A percentile compares a stretch with the other conserved stretches of the same genome.
These are phyloP conservation scores for Aethes cnicana DNA, from an alignment of 2,888 invertebrate species.

Conservation along the genomic window DNA sequence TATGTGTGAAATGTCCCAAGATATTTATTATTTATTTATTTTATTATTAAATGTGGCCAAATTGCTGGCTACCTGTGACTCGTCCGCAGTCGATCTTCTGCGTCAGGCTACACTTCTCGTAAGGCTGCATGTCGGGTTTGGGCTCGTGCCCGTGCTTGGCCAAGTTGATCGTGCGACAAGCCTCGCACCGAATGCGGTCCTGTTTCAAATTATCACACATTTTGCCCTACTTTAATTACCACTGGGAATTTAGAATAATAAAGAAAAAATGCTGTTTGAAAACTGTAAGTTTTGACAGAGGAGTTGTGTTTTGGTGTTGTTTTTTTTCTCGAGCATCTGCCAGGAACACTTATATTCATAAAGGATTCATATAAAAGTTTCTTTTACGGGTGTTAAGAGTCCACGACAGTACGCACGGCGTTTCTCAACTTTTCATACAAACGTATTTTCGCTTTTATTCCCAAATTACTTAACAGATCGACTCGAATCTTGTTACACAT, in stretches of 20 bases:
- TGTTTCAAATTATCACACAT: slow-evolving; percentile 61
- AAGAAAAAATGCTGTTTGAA: not conserved
- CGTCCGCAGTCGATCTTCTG: slow-evolving; percentile 50
- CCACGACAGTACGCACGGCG: no score
- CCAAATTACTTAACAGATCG: no score
- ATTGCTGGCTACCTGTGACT: slow-evolving; percentile 47
- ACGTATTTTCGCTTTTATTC: no score
- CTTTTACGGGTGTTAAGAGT: no score
- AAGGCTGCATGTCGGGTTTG: slow-evolving; percentile 70
- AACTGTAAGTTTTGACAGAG: slow-evolving; percentile 21
- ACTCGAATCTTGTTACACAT: no score
- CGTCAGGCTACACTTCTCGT: slow-evolving; percentile 62
- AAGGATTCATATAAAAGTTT: no score
- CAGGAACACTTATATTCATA: no score
- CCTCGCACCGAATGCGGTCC: slow-evolving; percentile 57
- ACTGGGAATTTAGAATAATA: slow-evolving; percentile 13
- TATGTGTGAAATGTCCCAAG: no score
- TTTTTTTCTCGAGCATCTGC: not conserved
- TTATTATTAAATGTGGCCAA: not conserved
- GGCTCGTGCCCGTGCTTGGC: slow-evolving; percentile 56
- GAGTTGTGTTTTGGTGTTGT: not conserved
- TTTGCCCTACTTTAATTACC: slow-evolving; percentile 28
- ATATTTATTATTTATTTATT: no score
- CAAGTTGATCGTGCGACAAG: slow-evolving; percentile 71
- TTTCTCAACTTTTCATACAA: no score